A percentile compares a stretch with the other conserved stretches of the same genome.
Conservation (phyloP, 2,113 vertebrate species). For the Xenus cinereus region DNA sequence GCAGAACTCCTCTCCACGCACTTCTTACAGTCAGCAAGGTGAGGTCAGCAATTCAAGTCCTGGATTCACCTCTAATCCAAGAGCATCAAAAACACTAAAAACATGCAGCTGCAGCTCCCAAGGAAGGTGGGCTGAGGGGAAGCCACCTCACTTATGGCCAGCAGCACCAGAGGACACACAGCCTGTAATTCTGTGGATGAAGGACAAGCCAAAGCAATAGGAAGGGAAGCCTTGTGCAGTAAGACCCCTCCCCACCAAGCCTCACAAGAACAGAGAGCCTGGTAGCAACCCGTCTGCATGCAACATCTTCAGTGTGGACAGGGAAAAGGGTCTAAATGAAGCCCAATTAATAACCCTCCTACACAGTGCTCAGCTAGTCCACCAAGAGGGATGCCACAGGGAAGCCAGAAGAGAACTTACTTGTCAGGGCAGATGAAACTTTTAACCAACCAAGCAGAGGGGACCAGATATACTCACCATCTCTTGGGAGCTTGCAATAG, state of each 20-base stretch:
- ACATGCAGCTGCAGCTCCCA: background rate
- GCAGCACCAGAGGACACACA: background rate
- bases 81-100: background rate
- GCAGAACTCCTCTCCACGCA: background rate
- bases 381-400: background rate
- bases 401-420: conserved; percentile 4
- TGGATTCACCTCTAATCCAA: background rate
- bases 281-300: background rate
- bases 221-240: background rate
- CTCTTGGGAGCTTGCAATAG: conserved; percentile 78
- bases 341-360: background rate
- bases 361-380: background rate
- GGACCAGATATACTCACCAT: conserved; percentile 69
- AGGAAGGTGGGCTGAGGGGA: background rate
- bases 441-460: background rate
- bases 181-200: fast-evolving
- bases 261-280: background rate
- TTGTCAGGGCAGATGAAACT: background rate
- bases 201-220: background rate
- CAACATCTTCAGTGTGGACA: background rate
- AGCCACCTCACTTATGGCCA: background rate
- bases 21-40: background rate
- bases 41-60: background rate
- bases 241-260: background rate
- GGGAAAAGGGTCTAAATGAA: background rate